Conservation (phyloP, 1,140 invertebrate genomes). For the Drosophila carrolli region DNA sequence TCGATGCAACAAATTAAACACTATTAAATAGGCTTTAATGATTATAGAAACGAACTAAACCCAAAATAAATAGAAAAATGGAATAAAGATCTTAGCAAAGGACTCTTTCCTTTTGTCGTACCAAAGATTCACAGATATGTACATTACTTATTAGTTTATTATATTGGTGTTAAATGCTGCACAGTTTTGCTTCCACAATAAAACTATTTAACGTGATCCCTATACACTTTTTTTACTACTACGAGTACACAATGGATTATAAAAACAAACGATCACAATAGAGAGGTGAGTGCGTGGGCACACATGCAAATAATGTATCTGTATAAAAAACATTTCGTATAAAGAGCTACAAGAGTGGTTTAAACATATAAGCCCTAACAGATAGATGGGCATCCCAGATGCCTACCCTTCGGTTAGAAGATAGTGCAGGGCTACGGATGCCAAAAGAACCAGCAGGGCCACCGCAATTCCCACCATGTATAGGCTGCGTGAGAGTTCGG, state of each 20-base stretch:
- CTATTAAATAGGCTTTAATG: neutral
- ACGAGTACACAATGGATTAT: conserved; percentile 70
- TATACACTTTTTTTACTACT: conserved; percentile 59
- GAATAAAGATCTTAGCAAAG: neutral
- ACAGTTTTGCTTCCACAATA: conserved; percentile 72
- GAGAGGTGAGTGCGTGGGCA: conserved; percentile 44
- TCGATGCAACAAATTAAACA: neutral
- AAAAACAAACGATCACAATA: conserved; percentile 80
- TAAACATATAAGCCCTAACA: conserved; percentile 1
- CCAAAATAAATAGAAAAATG: neutral
- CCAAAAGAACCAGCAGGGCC: conserved; percentile 67
- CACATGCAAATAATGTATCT: conserved; percentile 63
- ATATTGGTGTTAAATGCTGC: conserved; percentile 73
- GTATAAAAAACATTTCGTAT: conserved; percentile 52
- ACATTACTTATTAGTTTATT: conserved; percentile 50
- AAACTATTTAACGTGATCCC: conserved; percentile 77
- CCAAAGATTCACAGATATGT: conserved; percentile 36
- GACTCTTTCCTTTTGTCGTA: neutral
- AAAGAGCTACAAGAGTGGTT: conserved; percentile 37
- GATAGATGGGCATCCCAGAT: conserved; percentile 7
- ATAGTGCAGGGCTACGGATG: conserved; percentile 70
- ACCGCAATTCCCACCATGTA: conserved; percentile 78
- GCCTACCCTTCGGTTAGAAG: conserved; percentile 44
- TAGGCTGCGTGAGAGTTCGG: conserved; percentile 70
- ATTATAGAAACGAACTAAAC: neutral